Base-by-base conservation (phyloP, 1,140 invertebrate species). In the Papilio helenus region DNA sequence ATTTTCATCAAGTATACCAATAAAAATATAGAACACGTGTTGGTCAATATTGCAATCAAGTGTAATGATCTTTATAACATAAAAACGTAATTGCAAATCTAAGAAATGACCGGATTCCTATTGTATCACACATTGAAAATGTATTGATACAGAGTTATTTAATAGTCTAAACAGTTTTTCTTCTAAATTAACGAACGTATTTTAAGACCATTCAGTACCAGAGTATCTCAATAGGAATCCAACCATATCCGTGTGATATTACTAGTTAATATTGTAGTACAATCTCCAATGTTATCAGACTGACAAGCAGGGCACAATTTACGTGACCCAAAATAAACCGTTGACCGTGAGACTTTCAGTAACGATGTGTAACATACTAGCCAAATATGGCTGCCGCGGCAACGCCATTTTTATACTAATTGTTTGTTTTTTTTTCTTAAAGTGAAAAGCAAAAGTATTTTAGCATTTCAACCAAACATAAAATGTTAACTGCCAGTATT, bases 271-370 rank as follows among this genome's bases (percentile, higher is more conserved):
- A 61, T 61, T 61, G 20, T 26, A 26, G 8, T 61, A 61, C 3
- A 61, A 61, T 61, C 20, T 26, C 23, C 20, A 61, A 26, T 9
- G 10, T 61, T 61, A 61, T 61, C 58, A 61, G 20, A 26, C 58
- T 26, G 23, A 61, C 58, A 61, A 61, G 58, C 58, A 14, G 23
- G 58, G 58, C 58, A 61, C 26, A 61, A 61, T 61, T 61, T 61
- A 26, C 58, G 58, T 61, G 58, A 61, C 58, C 58, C 58, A 61
- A 61, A 61, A 61, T 58, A 61, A 61, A 61, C 12, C 58, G 58
- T 26, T 61, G 58, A 26, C 58, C 58, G 10, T 61, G 58, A 61
- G 58, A 61, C 58, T 61, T 61, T 61, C 58, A 61, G 58, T 61
- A 61, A 61, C 58, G 58, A 61, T 61, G 58, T 61, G 58, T 61